These are phyloP conservation scores for Calliphora vicina DNA, from an alignment of 1,140 invertebrate species.

Conservation along the genomic window DNA sequence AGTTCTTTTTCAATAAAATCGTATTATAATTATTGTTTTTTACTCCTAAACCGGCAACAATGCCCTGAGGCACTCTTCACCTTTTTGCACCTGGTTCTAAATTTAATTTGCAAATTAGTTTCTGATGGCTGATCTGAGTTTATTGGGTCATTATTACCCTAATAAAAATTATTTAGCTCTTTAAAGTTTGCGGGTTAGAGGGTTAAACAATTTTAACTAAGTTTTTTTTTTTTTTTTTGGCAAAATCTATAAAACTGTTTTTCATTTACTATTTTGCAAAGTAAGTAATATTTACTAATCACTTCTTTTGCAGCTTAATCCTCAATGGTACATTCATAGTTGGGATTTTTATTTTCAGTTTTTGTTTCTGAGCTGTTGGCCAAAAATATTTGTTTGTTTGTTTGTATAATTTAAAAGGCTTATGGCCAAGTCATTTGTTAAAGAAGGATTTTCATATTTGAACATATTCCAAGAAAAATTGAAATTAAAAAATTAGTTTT, in stretches of 20 bases:
- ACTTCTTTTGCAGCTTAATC: neutral
- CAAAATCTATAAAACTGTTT: neutral
- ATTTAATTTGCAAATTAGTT: too few species aligned
- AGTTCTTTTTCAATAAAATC: too few species aligned
- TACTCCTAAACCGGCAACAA: too few species aligned
- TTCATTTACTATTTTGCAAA: neutral
- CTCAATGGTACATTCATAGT: neutral
- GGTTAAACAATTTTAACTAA: too few species aligned
- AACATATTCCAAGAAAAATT: neutral
- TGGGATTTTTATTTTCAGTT: neutral
- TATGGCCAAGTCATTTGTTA: neutral
- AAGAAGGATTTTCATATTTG: neutral
- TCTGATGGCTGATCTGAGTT: too few species aligned
- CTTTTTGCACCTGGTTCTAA: too few species aligned
- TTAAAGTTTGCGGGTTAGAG: too few species aligned
- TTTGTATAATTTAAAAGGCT: neutral
- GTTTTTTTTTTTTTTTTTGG: too few species aligned
- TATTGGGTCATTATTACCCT: too few species aligned
- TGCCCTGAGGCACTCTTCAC: too few species aligned
- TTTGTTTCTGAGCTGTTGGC: neutral
- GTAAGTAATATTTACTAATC: neutral
- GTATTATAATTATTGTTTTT: too few species aligned
- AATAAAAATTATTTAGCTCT: too few species aligned
- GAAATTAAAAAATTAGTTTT: neutral
- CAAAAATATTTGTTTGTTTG: neutral